A percentile compares a stretch with the other conserved stretches of the same genome.
These are phyloP conservation scores for Nasonia oneida DNA, from an alignment of 2,888 invertebrate species.

Conservation along the genomic window DNA sequence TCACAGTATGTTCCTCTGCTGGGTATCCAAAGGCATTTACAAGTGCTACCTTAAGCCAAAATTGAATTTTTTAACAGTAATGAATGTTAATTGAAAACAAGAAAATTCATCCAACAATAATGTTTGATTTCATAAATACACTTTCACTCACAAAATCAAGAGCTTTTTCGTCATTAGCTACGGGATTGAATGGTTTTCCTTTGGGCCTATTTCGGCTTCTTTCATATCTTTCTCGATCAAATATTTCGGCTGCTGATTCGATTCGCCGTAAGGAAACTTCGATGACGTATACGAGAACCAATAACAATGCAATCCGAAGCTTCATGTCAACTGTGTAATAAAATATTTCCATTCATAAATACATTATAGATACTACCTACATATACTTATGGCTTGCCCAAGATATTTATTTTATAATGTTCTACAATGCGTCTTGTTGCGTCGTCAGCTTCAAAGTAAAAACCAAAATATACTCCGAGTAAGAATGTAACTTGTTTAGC, in stretches of 20 bases:
- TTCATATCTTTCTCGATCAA: not conserved
- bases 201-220: conserved; percentile 12
- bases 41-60: conserved; percentile 66
- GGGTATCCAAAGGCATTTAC: conserved; percentile 69
- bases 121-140: not conserved
- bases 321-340: not conserved
- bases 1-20: conserved; percentile 71
- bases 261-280: not conserved
- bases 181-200: not conserved
- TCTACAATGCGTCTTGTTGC: no score
- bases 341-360: not conserved
- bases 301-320: not conserved
- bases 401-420: not conserved
- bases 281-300: not conserved
- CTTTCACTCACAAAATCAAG: conserved; percentile 11
- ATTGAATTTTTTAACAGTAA: not conserved
- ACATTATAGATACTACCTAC: not conserved
- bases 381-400: not conserved
- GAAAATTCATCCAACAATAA: not conserved
- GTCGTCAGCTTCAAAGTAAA: not conserved
- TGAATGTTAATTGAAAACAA: not conserved
- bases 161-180: not conserved
- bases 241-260: not conserved
- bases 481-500: not conserved
- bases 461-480: not conserved